Evolutionary conservation across 2,113 vertebrate species (phyloP).

Genomic region (Nesogale talazaci): DNA sequence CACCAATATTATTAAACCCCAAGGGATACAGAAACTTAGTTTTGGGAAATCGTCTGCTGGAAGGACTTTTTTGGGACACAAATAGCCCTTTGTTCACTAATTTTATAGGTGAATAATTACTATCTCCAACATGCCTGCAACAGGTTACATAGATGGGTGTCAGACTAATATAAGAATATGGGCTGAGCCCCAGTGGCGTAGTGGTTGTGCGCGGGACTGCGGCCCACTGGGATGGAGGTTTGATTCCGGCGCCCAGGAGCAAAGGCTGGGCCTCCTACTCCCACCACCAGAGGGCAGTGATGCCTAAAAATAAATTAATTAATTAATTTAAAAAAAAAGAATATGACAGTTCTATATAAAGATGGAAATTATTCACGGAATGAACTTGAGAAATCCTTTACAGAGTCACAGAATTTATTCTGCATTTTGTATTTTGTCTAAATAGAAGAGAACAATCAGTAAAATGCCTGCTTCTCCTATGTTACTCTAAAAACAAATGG

Average conservation of each 20-base stretch:
- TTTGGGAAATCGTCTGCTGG: neutral
- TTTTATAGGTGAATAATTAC: neutral
- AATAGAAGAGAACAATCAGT: neutral
- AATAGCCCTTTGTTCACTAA: neutral
- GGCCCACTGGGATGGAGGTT: too few species aligned
- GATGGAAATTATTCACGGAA: neutral
- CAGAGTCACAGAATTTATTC: neutral
- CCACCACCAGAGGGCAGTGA: too few species aligned
- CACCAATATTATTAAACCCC: neutral
- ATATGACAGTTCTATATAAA: too few species aligned
- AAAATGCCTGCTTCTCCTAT: neutral
- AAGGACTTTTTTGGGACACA: neutral
- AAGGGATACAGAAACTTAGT: neutral
- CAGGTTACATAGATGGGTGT: neutral
- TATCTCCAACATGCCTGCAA: neutral
- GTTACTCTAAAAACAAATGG: neutral
- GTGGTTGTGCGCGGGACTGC: too few species aligned
- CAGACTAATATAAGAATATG: too few species aligned
- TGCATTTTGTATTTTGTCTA: neutral
- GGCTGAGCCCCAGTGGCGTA: too few species aligned
- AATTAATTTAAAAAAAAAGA: too few species aligned
- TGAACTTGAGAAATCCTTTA: neutral
- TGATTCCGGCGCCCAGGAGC: too few species aligned
- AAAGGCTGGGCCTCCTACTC: too few species aligned
- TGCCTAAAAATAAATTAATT: too few species aligned